These are phyloP conservation scores for Hippopotamyrus pictus DNA, from an alignment of 2,797 vertebrate genomes.

Conservation along the genomic window DNA sequence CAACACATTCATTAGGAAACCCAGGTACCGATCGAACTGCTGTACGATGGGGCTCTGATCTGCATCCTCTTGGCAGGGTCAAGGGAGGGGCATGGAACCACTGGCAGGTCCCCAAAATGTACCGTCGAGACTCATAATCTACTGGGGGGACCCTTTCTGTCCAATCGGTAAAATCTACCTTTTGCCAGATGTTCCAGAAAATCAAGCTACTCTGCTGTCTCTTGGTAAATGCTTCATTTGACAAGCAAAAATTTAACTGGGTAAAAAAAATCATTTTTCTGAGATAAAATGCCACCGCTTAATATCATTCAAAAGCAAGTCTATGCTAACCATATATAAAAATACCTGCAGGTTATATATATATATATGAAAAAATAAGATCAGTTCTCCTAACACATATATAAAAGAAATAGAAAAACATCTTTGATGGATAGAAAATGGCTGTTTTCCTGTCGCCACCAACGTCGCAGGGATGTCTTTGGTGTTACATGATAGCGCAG, in stretches of 20 bases:
- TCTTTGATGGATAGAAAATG: conserved; percentile 33
- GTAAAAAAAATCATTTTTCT: not conserved
- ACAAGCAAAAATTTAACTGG: not conserved
- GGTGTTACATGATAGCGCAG: conserved; percentile 63
- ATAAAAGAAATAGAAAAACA: conserved; percentile 25
- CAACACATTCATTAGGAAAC: conserved; percentile 42
- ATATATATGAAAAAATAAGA: conserved; percentile 38
- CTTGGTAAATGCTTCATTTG: conserved; percentile 22
- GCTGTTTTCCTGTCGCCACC: not conserved
- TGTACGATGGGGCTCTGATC: conserved; percentile 34
- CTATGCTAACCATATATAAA: conserved; percentile 29
- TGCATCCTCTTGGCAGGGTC: conserved; percentile 21
- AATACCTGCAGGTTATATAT: conserved; percentile 45
- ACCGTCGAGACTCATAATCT: not conserved
- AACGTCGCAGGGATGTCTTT: conserved; percentile 15
- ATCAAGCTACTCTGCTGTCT: not conserved
- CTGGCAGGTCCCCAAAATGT: not conserved
- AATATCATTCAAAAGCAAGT: not conserved
- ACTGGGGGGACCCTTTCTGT: not conserved
- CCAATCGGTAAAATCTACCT: not conserved
- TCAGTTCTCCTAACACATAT: conserved; percentile 38
- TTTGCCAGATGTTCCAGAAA: not conserved
- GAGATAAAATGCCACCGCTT: not conserved
- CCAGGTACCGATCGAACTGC: conserved; percentile 25
- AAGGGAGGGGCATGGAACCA: not conserved